Evolutionary conservation across 2,797 vertebrate genomes (phyloP).

Genomic region (Lepilemur septentrionalis): DNA sequence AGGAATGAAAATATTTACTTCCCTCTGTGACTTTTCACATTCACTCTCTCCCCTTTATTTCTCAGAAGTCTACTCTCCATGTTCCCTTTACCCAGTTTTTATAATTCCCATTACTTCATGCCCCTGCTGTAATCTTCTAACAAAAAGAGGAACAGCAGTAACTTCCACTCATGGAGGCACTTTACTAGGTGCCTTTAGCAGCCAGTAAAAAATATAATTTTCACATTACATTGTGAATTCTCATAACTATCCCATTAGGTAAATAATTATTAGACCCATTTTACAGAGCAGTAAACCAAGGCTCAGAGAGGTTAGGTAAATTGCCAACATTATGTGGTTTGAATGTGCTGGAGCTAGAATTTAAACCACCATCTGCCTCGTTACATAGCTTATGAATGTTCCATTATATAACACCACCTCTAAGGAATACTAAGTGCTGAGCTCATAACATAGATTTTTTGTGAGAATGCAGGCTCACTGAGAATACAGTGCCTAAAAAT

Average conservation of each 20-base stretch:
- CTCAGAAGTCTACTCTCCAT: background rate
- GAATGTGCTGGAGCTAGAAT: background rate
- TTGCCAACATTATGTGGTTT: background rate
- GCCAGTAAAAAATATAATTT: background rate
- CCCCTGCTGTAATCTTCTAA: background rate
- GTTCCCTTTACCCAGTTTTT: background rate
- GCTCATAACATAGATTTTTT: background rate
- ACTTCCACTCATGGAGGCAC: background rate
- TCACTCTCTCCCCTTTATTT: background rate
- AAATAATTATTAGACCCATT: conserved; percentile 47
- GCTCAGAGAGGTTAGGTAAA: background rate
- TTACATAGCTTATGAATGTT: conserved; percentile 14
- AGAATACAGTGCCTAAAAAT: background rate
- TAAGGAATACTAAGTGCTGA: background rate
- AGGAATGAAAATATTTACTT: background rate
- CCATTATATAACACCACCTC: background rate
- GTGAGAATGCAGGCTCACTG: background rate
- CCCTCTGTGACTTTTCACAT: background rate
- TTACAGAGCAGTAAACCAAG: conserved; percentile 51
- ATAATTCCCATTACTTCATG: background rate
- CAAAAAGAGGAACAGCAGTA: background rate
- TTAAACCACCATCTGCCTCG: background rate
- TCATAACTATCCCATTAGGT: background rate
- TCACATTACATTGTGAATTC: background rate
- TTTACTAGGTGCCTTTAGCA: conserved; percentile 15